These are phyloP conservation scores for Pseudoatta argentina DNA, from an alignment of 1,140 invertebrate species.

Conservation along the genomic window DNA sequence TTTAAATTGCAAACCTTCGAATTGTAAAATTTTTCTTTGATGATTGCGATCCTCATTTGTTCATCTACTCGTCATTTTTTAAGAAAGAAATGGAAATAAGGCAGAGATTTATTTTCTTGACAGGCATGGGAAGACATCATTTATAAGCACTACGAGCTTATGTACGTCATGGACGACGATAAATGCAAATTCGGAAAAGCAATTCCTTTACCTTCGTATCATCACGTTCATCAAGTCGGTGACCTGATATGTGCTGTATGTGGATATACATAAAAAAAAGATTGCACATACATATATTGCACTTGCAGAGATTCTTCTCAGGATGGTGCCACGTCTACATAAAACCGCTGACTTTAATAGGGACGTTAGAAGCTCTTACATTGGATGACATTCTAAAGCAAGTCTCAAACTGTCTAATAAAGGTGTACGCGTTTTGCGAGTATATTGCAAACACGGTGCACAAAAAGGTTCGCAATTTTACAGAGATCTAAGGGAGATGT, in stretches of 20 bases:
- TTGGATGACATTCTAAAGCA: conserved; percentile 70
- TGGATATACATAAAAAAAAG: conserved; percentile 1
- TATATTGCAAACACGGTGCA: conserved; percentile 53
- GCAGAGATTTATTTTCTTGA: conserved; percentile 5
- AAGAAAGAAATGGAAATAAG: conserved; percentile 15
- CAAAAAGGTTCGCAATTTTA: conserved; percentile 43
- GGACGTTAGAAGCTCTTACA: conserved; percentile 59
- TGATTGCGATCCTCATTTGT: background rate
- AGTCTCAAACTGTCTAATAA: conserved; percentile 71
- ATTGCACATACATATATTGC: background rate
- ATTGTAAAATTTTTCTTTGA: conserved; percentile 11
- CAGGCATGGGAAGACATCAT: conserved; percentile 77
- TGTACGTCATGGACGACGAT: conserved; percentile 41
- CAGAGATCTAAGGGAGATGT: background rate
- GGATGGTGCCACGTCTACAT: conserved; percentile 69
- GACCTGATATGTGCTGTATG: background rate
- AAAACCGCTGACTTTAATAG: conserved; percentile 69
- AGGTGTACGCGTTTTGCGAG: conserved; percentile 74
- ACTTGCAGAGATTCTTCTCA: conserved; percentile 72
- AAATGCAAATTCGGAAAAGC: conserved; percentile 64
- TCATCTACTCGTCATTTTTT: background rate
- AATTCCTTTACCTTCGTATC: conserved; percentile 69
- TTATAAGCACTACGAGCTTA: conserved; percentile 70
- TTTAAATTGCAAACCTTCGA: background rate
- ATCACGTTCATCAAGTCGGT: conserved; percentile 75